Conservation (phyloP, 2,888 invertebrate genomes). For the Coleophora deauratella region DNA sequence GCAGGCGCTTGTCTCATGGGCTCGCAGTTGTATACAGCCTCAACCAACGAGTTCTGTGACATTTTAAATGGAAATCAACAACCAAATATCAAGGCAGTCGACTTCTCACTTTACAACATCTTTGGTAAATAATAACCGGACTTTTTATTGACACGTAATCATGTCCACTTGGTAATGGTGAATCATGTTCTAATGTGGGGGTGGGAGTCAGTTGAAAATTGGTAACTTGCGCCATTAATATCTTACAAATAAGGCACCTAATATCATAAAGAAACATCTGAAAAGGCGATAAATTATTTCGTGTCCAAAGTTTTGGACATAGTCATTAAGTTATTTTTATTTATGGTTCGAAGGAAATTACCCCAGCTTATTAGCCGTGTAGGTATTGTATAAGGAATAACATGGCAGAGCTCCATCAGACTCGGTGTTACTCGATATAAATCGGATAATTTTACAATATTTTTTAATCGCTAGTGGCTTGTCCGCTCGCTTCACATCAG, state of each 20-base stretch:
- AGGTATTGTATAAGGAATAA: too few species aligned
- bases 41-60: constrained; percentile 31
- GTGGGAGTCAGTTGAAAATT: constrained; percentile 36
- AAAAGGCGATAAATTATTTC: constrained; percentile 1
- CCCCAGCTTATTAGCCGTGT: too few species aligned
- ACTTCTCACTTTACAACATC: constrained; percentile 30
- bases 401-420: too few species aligned
- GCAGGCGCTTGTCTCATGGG: not conserved
- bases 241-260: constrained; percentile 8
- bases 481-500: too few species aligned
- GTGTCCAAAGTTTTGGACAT: not conserved
- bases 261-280: constrained; percentile 3
- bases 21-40: not conserved
- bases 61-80: constrained; percentile 43
- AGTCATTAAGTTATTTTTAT: too few species aligned
- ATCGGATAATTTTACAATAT: too few species aligned
- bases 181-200: constrained; percentile 47
- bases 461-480: too few species aligned
- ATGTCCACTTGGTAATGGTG: constrained; percentile 35
- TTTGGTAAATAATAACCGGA: constrained; percentile 35
- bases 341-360: too few species aligned
- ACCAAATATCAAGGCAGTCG: constrained; percentile 61
- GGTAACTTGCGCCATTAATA: constrained; percentile 44
- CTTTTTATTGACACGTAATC: constrained; percentile 21
- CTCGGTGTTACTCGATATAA: too few species aligned